A percentile compares a stretch with the other conserved stretches of the same genome.
phyloP scores from a whole-genome alignment of 1,140 invertebrate genomes.

The Listronotus oregonensis region DNA sequence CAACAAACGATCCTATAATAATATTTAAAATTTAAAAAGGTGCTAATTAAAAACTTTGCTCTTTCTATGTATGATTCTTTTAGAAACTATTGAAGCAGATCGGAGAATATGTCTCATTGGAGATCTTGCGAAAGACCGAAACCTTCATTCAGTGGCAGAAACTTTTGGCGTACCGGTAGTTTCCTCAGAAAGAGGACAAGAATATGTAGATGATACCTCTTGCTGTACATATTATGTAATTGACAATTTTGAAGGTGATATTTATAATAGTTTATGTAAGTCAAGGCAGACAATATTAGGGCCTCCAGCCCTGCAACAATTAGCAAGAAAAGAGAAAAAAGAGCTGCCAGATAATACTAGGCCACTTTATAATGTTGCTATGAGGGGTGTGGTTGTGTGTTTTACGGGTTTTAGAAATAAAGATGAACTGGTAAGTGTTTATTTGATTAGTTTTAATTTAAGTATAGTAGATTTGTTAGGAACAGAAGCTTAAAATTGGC shows the following conservation, averaged over 20 bases:
- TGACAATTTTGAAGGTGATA: slow-evolving; percentile 69
- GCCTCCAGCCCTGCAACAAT: slow-evolving; percentile 75
- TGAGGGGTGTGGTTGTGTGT: slow-evolving; percentile 83
- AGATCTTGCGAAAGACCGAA: slow-evolving; percentile 59
- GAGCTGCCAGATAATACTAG: slow-evolving; percentile 65
- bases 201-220: slow-evolving; percentile 62
- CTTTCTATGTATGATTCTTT: slow-evolving; percentile 10
- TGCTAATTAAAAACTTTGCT: neutral
- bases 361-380: slow-evolving; percentile 84
- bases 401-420: slow-evolving; percentile 89
- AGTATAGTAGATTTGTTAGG: neutral
- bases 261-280: slow-evolving; percentile 69
- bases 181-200: slow-evolving; percentile 64
- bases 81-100: slow-evolving; percentile 55
- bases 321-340: slow-evolving; percentile 72
- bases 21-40: neutral
- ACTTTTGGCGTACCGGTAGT: slow-evolving; percentile 68
- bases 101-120: slow-evolving; percentile 69
- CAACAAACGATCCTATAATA: neutral
- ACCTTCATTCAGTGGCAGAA: slow-evolving; percentile 63
- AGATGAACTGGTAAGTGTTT: slow-evolving; percentile 76
- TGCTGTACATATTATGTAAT: slow-evolving; percentile 74
- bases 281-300: slow-evolving; percentile 72
- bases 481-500: too few relatives aligned
- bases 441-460: slow-evolving; percentile 1